These are phyloP conservation scores for Sparidentex hasta DNA, from an alignment of 2,797 vertebrate genomes.

Conservation along the genomic window DNA sequence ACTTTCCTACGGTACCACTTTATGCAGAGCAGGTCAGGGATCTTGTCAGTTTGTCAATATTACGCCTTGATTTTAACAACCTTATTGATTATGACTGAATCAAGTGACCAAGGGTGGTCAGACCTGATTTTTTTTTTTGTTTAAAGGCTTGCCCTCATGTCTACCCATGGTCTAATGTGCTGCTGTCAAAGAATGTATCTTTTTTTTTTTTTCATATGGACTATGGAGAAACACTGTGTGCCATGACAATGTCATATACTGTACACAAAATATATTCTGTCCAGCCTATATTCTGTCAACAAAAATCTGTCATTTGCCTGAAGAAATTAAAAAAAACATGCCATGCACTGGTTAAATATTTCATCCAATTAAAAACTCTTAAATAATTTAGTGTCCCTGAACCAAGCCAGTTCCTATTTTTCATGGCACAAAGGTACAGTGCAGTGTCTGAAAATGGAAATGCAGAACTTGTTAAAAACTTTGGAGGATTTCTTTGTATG, in stretches of 20 bases:
- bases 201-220: neutral
- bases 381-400: slow-evolving; percentile 1
- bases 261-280: no score
- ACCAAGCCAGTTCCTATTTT: neutral
- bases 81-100: slow-evolving; percentile 54
- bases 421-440: neutral
- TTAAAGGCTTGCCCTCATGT: slow-evolving; percentile 23
- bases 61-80: slow-evolving; percentile 45
- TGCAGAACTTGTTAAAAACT: neutral
- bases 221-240: neutral
- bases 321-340: neutral
- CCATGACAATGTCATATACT: neutral
- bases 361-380: neutral
- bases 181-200: neutral
- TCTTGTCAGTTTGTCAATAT: slow-evolving; percentile 42
- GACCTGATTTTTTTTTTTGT: slow-evolving; percentile 46
- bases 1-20: slow-evolving; percentile 2
- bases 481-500: neutral
- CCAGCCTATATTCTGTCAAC: neutral
- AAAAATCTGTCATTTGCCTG: neutral
- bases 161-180: neutral
- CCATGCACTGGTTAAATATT: neutral
- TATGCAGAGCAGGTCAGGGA: slow-evolving; percentile 1
- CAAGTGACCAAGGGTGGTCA: slow-evolving; percentile 1
- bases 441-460: neutral